Conservation (phyloP, 2,113 vertebrate genomes). For the Urocolius indicus region DNA sequence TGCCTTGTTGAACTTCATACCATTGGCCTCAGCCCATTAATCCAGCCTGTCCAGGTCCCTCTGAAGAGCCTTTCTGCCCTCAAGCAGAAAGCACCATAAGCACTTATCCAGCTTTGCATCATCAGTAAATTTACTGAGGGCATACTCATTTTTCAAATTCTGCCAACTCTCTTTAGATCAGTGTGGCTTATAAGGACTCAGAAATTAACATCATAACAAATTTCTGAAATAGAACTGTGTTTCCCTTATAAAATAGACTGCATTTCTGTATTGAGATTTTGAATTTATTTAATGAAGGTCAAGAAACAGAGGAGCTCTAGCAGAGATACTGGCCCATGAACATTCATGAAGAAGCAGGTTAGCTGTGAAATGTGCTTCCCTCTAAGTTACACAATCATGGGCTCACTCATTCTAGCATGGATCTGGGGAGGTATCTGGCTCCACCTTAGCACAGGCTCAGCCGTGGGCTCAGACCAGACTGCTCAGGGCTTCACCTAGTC, state of each 20-base stretch:
- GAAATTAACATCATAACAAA: background rate
- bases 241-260: background rate
- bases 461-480: background rate
- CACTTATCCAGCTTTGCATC: too few relatives aligned
- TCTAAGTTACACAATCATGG: background rate
- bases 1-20: too few relatives aligned
- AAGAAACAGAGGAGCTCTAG: background rate
- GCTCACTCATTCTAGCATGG: background rate
- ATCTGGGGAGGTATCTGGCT: background rate
- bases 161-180: background rate
- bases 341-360: background rate
- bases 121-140: too few relatives aligned
- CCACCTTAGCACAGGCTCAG: background rate
- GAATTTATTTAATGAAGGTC: background rate
- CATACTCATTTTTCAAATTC: background rate
- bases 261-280: background rate
- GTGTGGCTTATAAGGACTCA: background rate
- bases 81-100: too few relatives aligned
- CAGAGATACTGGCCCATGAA: background rate
- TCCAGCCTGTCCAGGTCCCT: too few relatives aligned
- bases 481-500: background rate
- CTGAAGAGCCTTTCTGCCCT: too few relatives aligned
- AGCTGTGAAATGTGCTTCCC: background rate
- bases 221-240: background rate
- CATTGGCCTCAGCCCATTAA: too few relatives aligned